Base-by-base conservation (phyloP, 2,797 vertebrate genomes). In the Sebastes iracundus region DNA sequence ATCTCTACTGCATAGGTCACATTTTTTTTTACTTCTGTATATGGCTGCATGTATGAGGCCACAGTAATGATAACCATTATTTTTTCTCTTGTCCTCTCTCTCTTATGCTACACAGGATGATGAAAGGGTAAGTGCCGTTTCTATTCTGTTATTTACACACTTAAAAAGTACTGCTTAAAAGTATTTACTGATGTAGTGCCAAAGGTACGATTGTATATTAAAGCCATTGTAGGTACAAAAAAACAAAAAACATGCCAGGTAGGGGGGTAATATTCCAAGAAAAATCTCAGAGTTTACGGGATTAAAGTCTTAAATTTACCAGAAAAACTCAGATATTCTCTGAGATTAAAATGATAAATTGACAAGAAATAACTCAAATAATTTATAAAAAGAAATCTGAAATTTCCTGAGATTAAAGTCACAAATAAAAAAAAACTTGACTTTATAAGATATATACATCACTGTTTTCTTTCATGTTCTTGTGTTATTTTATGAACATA, bases 71-170 rank as follows among this genome's bases (percentile, higher is more conserved):
- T 68, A 77, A 87, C 23, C 2, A 18, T 58, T 14, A 11, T 28
- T 28, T 63, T 77, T 60, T 85, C 12, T 79, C 23, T 69, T 78
- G 2, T 72, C 23, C 22, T 83, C 6, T 81, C 33, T 69, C 52
- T 64, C 20, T 77, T 61, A 16, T 64, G 46, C 35, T 58, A 14
- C 91, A 97, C 91, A 97, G 96, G 93, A 97, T 75, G 96, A 97
- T 88, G 95, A 96, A 49, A 94, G 96, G 95, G 96, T 97, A 87
- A 94, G 96, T 90, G 59, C 33, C 23, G 5, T 1, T 72, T 81
- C 1, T 35, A 53, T 30, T 58, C 1, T 38, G 59, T 32, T 59
- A 5, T 52, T 46, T 13, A n/a, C 35, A 74, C 11, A 18, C 18
- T 72, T 62, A 0, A 42, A 6, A 42, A 25, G 14, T 42, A 42